Conservation (phyloP, 2,888 invertebrate species). For the Melinopterus prodromus region DNA sequence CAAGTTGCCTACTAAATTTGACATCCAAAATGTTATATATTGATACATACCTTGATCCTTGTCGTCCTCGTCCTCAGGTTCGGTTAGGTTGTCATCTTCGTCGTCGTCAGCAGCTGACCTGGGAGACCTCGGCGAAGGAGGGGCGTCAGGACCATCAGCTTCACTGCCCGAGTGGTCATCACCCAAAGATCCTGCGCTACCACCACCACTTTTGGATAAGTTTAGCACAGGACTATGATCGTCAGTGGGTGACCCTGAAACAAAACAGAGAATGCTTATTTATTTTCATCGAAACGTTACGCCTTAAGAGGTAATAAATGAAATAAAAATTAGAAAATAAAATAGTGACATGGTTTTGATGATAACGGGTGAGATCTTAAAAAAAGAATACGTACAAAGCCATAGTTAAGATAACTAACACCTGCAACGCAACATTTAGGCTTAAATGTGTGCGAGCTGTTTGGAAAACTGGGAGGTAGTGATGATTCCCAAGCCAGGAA, state of each 20-base stretch:
- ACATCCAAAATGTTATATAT: neutral
- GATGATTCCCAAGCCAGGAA: no score
- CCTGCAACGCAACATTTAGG: no score
- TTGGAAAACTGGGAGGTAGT: no score
- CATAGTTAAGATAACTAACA: no score
- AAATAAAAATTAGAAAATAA: no score
- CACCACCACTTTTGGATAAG: slow-evolving; percentile 85
- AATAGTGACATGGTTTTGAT: no score
- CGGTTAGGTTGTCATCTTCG: slow-evolving; percentile 88
- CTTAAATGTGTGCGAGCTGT: no score
- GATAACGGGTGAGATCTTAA: no score
- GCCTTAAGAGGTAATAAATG: no score
- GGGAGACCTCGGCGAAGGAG: slow-evolving; percentile 66
- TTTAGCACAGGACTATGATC: slow-evolving; percentile 93
- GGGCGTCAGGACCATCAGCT: slow-evolving; percentile 69
- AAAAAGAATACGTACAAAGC: no score
- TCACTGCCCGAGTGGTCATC: slow-evolving; percentile 73
- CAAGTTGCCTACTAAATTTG: neutral
- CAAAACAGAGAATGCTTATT: slow-evolving; percentile 33
- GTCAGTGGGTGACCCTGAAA: slow-evolving; percentile 78
- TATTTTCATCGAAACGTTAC: neutral
- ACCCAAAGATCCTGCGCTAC: slow-evolving; percentile 71
- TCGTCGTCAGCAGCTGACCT: slow-evolving; percentile 78
- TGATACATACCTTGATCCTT: slow-evolving; percentile 78
- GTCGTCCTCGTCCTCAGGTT: slow-evolving; percentile 85